Evolutionary conservation across 1,140 invertebrate species (phyloP).

Genomic region (Pachyrhynchus sulphureomaculatus): DNA sequence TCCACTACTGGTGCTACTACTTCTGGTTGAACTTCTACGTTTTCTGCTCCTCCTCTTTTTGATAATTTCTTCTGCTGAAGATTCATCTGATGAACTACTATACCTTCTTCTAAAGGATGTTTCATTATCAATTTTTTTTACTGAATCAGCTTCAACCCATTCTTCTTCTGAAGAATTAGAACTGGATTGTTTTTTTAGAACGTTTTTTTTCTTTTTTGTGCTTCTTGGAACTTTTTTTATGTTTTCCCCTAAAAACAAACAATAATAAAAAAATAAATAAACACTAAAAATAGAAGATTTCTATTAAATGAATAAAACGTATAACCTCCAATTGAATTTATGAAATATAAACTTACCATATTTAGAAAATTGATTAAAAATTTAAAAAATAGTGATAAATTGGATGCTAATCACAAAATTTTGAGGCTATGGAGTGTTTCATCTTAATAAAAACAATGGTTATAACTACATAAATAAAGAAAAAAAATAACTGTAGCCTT

Average conservation of each 20-base stretch:
- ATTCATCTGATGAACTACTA: not conserved
- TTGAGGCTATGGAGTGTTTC: no score
- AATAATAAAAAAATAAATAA: no score
- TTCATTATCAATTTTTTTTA: not conserved
- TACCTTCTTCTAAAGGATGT: not conserved
- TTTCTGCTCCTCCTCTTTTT: not conserved
- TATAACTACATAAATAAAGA: no score
- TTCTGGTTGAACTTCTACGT: not conserved
- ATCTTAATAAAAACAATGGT: no score
- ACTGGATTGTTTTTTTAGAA: not conserved
- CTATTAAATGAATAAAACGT: not conserved
- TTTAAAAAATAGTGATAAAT: no score
- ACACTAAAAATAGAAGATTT: no score
- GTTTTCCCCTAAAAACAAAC: slow-evolving; percentile 22
- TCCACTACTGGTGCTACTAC: not conserved
- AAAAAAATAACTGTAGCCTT: no score
- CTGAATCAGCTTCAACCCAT: slow-evolving; percentile 31
- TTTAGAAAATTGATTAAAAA: no score
- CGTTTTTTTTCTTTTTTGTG: slow-evolving; percentile 22
- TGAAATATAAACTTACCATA: no score
- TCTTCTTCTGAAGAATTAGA: slow-evolving; percentile 27
- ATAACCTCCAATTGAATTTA: not conserved
- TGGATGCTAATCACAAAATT: no score
- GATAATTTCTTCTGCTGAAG: not conserved
- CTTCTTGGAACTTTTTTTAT: slow-evolving; percentile 19